Percentiles rank a stretch among this genome's conserved stretches.
Conservation (phyloP, 2,797 vertebrate species). For the Poecile montanus region DNA sequence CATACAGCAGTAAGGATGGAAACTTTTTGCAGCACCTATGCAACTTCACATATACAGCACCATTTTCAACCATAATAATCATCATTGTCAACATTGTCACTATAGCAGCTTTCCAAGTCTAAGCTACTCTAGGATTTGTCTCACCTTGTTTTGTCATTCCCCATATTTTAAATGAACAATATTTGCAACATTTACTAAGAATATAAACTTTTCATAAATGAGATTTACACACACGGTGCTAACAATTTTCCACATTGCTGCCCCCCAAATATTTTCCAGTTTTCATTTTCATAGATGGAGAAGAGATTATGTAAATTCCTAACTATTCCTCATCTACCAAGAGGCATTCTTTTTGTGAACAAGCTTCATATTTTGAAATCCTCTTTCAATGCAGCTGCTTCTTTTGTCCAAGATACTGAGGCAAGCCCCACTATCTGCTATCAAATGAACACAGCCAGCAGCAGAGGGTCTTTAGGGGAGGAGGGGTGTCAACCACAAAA, state of each 20-base stretch:
- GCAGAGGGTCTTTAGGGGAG: background rate
- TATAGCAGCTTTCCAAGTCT: background rate
- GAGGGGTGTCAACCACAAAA: slow-evolving; percentile 32
- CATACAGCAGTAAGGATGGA: background rate
- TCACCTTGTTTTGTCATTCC: background rate
- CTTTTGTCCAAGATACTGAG: slow-evolving; percentile 31
- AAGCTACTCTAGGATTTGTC: background rate
- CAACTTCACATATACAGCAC: background rate
- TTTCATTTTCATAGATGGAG: background rate
- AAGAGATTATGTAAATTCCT: slow-evolving; percentile 16
- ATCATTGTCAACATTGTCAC: background rate
- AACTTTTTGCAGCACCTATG: background rate
- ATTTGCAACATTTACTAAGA: background rate
- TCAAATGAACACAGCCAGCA: slow-evolving; percentile 35
- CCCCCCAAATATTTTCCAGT: background rate
- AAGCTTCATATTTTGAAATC: slow-evolving; percentile 48
- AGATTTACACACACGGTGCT: background rate
- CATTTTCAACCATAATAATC: background rate
- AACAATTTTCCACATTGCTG: background rate
- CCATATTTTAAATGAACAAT: background rate
- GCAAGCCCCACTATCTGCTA: slow-evolving; percentile 20
- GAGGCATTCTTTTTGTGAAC: slow-evolving; percentile 36
- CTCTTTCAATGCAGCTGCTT: slow-evolving; percentile 58
- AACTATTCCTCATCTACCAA: slow-evolving; percentile 6
- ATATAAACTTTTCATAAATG: background rate